Evolutionary conservation across 2,888 invertebrate species (phyloP), one percentile per base, ranked within the genome.

Genomic region (Monochamus alternatus): DNA sequence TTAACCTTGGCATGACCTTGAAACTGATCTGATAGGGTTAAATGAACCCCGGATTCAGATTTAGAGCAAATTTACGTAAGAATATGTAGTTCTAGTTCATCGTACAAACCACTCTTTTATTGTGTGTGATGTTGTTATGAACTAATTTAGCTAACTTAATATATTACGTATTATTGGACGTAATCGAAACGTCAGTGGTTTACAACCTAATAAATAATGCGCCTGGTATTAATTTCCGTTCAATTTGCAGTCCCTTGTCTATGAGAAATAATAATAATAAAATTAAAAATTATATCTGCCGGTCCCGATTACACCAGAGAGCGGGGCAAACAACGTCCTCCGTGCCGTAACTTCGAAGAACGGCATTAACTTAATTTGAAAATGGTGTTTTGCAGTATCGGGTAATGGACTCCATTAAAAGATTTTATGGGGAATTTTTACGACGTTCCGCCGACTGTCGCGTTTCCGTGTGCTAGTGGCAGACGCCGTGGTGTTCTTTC

Each of bases 371-470:
- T 68, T 68, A 68, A 68, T 68, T 68, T 68, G 58, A 68, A 68
- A 68, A 58, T 59, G 59, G 68, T 68, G 68, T 68, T 68, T 43
- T 68, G 52, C 68, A 9, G 59, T 58, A 38, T 44, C 44, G 22
- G 12, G 68, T 68, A 68, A 68, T 68, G 68, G 68, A 68, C 30
- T 68, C 68, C 68, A 59, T 68, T 68, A 68, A 59, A 59, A 59
- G 68, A 68, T 68, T 68, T 68, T 68, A 68, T 68, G 68, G 68
- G 14, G 44, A 68, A 68, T 68, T 68, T 65, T 68, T 68, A 68
- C 59, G 55, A 59, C 59, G 12, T 58, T 32, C 65, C 9, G 65
- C 47, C 51, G 64, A 64, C 64, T 14, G 38, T 43, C 64, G 43
- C 38, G 12, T 14, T 64, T 64, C 52, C 67, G 38, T 55, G n/a